phyloP scores from a whole-genome alignment of 2,888 invertebrate genomes.

The Scotopteryx bipunctaria region DNA sequence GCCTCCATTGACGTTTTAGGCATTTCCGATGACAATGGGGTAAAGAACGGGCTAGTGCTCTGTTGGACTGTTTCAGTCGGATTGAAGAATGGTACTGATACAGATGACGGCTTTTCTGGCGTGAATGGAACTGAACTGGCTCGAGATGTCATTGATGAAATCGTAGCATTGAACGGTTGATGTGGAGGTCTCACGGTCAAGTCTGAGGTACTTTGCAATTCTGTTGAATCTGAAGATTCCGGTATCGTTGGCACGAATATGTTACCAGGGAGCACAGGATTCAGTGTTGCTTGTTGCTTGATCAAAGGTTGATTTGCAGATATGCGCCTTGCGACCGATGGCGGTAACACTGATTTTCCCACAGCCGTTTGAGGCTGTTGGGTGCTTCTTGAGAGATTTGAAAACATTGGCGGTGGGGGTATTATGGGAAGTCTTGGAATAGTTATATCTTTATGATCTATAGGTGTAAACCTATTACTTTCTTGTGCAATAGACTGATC shows the following conservation, averaged over 20 bases:
- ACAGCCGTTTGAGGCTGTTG: too few species aligned
- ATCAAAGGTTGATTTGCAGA: conserved; percentile 62
- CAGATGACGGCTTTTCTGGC: neutral
- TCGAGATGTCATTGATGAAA: neutral
- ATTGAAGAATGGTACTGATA: conserved; percentile 6
- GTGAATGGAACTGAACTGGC: conserved; percentile 5
- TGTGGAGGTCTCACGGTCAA: too few species aligned
- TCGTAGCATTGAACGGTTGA: neutral
- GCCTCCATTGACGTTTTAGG: neutral
- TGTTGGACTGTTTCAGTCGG: neutral
- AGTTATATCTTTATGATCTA: conserved; percentile 24
- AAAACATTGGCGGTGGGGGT: conserved; percentile 75
- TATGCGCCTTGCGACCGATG: conserved; percentile 72
- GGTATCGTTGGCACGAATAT: conserved; percentile 58
- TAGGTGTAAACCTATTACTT: conserved; percentile 20
- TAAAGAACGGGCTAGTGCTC: neutral
- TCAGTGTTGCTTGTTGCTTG: conserved; percentile 48
- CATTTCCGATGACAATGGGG: neutral
- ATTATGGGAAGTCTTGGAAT: conserved; percentile 48
- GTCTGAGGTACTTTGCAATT: conserved; percentile 13
- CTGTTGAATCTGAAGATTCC: conserved; percentile 7
- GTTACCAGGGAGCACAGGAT: conserved; percentile 47
- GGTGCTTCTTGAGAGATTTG: conserved; percentile 49
- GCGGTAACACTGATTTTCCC: conserved; percentile 65
- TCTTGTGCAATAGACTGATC: conserved; percentile 15